phyloP scores from a whole-genome alignment of 1,140 invertebrate genomes.

The Hycleus phaleratus region DNA sequence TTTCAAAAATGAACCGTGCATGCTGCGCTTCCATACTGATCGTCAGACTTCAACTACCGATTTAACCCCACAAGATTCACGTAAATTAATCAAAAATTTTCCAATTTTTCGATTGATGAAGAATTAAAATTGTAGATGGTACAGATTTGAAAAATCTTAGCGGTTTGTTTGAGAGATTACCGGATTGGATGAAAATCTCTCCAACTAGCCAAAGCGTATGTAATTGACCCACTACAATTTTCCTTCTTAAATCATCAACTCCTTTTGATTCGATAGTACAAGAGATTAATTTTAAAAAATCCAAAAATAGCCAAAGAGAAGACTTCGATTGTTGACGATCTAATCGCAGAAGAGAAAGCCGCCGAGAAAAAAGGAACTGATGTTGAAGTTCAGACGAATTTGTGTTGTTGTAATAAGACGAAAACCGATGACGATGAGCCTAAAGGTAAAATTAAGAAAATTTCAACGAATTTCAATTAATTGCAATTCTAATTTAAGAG shows the following conservation, averaged over 20 bases:
- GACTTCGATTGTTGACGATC: constrained; percentile 13
- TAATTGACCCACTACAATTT: background rate
- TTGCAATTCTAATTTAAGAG: no score
- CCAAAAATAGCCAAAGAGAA: background rate
- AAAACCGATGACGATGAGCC: background rate
- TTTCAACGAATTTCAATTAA: background rate
- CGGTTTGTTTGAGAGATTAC: background rate
- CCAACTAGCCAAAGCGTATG: constrained; percentile 9
- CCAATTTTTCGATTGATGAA: background rate
- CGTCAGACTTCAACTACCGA: constrained; percentile 18
- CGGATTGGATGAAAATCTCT: constrained; percentile 10
- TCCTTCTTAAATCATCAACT: background rate
- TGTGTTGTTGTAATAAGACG: constrained; percentile 5
- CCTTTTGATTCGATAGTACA: constrained; percentile 7
- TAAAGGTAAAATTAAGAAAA: constrained; percentile 1
- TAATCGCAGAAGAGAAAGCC: constrained; percentile 10
- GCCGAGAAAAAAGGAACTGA: background rate
- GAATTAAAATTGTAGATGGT: background rate
- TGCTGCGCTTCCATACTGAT: constrained; percentile 23
- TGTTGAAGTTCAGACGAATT: constrained; percentile 3
- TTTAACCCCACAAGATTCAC: constrained; percentile 3
- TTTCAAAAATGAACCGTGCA: constrained; percentile 2
- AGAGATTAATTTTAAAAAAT: constrained; percentile 18
- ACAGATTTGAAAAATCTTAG: constrained; percentile 4
- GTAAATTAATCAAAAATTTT: constrained; percentile 1